Conservation (phyloP, 2,113 vertebrate genomes). For the Corvus hawaiiensis region DNA sequence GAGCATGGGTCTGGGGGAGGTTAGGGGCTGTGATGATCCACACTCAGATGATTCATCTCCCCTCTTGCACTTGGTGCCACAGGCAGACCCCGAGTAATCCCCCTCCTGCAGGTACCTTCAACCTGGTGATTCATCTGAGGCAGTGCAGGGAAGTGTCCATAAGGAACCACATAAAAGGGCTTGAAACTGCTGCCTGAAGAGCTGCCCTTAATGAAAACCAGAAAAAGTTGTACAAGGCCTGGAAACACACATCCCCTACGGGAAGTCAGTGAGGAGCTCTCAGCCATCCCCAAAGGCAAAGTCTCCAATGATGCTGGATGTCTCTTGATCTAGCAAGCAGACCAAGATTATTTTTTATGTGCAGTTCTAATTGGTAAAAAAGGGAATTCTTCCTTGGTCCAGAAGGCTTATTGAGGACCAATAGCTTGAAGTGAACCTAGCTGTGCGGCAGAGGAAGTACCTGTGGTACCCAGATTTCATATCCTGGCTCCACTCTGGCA, state of each 20-base stretch:
- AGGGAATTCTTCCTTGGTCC: not conserved
- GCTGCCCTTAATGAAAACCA: not conserved
- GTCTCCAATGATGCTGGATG: fast-evolving
- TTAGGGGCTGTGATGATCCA: not conserved
- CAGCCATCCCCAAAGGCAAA: not conserved
- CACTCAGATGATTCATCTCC: not conserved
- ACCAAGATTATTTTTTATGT: not conserved
- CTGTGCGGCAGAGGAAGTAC: not conserved
- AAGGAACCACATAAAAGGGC: not conserved
- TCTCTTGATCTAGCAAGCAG: not conserved
- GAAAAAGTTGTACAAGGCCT: not conserved
- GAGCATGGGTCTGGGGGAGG: not conserved
- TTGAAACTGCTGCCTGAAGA: not conserved
- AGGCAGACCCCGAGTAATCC: not conserved
- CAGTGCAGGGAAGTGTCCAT: not conserved
- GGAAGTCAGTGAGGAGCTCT: not conserved
- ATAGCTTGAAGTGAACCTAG: not conserved
- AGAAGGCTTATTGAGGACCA: not conserved
- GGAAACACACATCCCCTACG: not conserved
- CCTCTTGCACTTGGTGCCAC: not conserved
- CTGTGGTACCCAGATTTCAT: not conserved
- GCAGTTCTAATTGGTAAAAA: not conserved
- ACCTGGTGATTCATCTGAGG: not conserved
- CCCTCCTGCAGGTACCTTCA: not conserved
- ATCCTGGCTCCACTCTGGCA: not conserved